A percentile compares a stretch with the other conserved stretches of the same genome.
Evolutionary conservation across 2,888 invertebrate species (phyloP).

Genomic region (Dermolepida albohirtum): DNA sequence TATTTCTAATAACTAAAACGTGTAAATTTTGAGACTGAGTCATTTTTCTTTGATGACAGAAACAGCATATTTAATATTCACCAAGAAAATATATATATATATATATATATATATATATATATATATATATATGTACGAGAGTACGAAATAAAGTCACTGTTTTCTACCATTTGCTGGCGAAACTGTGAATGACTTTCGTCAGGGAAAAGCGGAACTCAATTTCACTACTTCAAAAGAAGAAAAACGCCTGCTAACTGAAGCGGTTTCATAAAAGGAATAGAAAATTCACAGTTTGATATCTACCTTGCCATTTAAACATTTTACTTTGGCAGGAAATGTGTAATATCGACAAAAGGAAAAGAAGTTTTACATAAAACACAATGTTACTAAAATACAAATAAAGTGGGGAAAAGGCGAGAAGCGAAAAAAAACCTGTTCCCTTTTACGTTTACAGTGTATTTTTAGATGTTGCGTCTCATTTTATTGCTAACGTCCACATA

Average conservation of each 20-base stretch:
- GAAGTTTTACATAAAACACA: constrained; percentile 29
- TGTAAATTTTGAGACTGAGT: not conserved
- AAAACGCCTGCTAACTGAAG: constrained; percentile 48
- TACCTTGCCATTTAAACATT: constrained; percentile 34
- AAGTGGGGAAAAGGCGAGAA: not conserved
- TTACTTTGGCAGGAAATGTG: constrained; percentile 25
- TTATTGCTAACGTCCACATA: no score
- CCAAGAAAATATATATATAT: constrained; percentile 9
- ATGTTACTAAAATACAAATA: constrained; percentile 22
- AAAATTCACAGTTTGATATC: constrained; percentile 45
- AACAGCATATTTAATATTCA: constrained; percentile 18
- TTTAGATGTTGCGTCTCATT: no score
- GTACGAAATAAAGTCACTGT: constrained; percentile 24
- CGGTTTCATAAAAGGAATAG: constrained; percentile 47
- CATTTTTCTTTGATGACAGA: not conserved
- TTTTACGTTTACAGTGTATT: no score
- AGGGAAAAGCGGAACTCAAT: constrained; percentile 41
- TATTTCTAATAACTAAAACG: not conserved
- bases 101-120: no score
- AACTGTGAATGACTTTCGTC: constrained; percentile 42
- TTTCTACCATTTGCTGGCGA: constrained; percentile 33
- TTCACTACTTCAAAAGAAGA: constrained; percentile 47
- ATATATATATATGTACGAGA: constrained; percentile 9
- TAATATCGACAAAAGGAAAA: constrained; percentile 33
- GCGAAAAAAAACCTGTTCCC: no score